These are phyloP conservation scores for Nematostella vectensis DNA, from an alignment of 92 coral and sea anemone species.

Conservation along the genomic window DNA sequence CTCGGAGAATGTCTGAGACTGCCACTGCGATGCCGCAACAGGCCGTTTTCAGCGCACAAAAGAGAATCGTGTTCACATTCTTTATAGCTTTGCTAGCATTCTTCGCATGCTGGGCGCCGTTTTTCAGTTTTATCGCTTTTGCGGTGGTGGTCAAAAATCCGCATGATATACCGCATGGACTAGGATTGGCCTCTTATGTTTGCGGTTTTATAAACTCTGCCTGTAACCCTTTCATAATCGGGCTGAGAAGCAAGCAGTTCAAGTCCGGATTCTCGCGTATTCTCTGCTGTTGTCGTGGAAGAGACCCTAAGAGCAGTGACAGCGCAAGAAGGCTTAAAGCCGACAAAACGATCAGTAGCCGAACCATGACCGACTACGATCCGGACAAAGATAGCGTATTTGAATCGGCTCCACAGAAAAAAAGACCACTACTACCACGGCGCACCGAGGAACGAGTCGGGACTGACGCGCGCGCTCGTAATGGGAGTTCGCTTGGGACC, in stretches of 20 bases:
- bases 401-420: background rate
- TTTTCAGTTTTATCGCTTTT: conserved; percentile 52
- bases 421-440: background rate
- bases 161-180: conserved; percentile 55
- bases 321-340: background rate
- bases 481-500: background rate
- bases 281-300: conserved; percentile 25
- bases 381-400: background rate
- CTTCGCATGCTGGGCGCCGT: conserved; percentile 73
- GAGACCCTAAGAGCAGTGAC: conserved; percentile 1
- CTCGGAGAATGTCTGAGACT: conserved; percentile 54
- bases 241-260: conserved; percentile 61
- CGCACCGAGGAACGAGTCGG: background rate
- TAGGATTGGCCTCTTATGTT: conserved; percentile 75
- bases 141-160: conserved; percentile 46
- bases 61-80: conserved; percentile 50
- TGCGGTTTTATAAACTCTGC: conserved; percentile 73
- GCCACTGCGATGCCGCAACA: conserved; percentile 25
- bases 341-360: background rate
- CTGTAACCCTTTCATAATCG: conserved; percentile 74
- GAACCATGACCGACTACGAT: background rate
- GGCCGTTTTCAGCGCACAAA: conserved; percentile 34
- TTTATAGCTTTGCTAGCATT: conserved; percentile 70
- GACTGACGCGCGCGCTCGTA: background rate
- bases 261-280: conserved; percentile 29